phyloP scores from a whole-genome alignment of 2,888 invertebrate species.

The Bhutanitis thaidina region DNA sequence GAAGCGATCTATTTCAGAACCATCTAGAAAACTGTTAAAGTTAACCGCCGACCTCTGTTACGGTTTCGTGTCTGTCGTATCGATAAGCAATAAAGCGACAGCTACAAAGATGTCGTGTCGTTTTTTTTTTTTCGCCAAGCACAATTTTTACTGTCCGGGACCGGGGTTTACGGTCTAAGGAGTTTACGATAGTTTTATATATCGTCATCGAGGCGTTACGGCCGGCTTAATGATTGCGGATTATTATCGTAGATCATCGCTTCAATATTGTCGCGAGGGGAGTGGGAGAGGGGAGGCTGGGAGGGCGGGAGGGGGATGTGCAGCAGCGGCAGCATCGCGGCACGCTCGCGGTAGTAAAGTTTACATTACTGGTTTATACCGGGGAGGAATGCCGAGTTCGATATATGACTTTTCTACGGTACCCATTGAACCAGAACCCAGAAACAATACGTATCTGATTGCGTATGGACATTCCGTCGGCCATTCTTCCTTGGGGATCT shows the following conservation, averaged over 20 bases:
- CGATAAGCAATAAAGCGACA: conserved; percentile 1
- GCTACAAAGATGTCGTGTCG: neutral
- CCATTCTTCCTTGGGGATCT: too few relatives aligned
- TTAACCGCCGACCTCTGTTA: too few relatives aligned
- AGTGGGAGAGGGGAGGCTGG: too few relatives aligned
- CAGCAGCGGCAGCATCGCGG: too few relatives aligned
- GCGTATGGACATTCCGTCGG: too few relatives aligned
- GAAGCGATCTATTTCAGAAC: too few relatives aligned
- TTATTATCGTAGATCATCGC: conserved; percentile 6
- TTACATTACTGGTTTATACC: too few relatives aligned
- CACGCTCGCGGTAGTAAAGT: neutral
- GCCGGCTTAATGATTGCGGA: neutral
- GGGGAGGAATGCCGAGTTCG: too few relatives aligned
- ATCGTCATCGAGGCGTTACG: neutral
- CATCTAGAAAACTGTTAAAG: neutral
- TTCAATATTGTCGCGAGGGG: conserved; percentile 10
- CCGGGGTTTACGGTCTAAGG: conserved; percentile 7
- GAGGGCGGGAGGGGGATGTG: too few relatives aligned
- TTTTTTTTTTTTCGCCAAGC: neutral
- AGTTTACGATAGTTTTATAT: conserved; percentile 10
- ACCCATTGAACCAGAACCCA: too few relatives aligned
- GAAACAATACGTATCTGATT: too few relatives aligned
- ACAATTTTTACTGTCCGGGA: neutral
- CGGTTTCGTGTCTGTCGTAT: neutral
- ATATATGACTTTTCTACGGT: too few relatives aligned